Evolutionary conservation across 2,113 vertebrate genomes (phyloP).

Genomic region (Microtus montanus): DNA sequence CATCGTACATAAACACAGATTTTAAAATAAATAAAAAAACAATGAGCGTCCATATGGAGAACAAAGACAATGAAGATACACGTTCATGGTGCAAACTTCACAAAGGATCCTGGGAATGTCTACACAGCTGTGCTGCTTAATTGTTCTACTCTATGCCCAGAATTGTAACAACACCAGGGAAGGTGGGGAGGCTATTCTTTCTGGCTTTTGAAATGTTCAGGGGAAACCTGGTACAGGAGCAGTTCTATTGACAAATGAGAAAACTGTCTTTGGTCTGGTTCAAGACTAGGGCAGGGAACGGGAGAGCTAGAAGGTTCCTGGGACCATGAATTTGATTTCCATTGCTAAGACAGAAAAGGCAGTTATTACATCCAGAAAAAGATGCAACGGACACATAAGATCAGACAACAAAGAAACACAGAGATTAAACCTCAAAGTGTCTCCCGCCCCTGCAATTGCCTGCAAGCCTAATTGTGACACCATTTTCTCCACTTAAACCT

Average conservation of each 20-base stretch:
- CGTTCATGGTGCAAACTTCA: slow-evolving; percentile 54
- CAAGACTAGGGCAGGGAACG: background rate
- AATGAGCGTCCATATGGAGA: slow-evolving; percentile 71
- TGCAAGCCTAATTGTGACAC: background rate
- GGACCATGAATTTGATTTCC: background rate
- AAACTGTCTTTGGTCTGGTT: slow-evolving; percentile 26
- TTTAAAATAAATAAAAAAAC: slow-evolving; percentile 50
- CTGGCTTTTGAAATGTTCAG: background rate
- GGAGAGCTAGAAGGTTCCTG: background rate
- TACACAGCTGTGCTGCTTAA: slow-evolving; percentile 73
- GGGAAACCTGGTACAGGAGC: slow-evolving; percentile 12
- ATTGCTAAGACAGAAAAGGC: no score
- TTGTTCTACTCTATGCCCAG: slow-evolving; percentile 65
- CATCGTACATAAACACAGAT: slow-evolving; percentile 44
- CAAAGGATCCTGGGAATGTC: slow-evolving; percentile 61
- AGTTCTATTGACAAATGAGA: background rate
- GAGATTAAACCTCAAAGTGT: background rate
- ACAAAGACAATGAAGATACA: slow-evolving; percentile 67
- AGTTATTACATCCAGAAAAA: background rate
- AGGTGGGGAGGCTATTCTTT: slow-evolving; percentile 36
- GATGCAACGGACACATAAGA: background rate
- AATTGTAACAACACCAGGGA: slow-evolving; percentile 59
- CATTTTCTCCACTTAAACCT: background rate
- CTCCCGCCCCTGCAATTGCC: background rate
- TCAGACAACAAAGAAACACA: background rate